Conservation (phyloP, 2,797 vertebrate genomes). For the Triplophysa bombifrons region DNA sequence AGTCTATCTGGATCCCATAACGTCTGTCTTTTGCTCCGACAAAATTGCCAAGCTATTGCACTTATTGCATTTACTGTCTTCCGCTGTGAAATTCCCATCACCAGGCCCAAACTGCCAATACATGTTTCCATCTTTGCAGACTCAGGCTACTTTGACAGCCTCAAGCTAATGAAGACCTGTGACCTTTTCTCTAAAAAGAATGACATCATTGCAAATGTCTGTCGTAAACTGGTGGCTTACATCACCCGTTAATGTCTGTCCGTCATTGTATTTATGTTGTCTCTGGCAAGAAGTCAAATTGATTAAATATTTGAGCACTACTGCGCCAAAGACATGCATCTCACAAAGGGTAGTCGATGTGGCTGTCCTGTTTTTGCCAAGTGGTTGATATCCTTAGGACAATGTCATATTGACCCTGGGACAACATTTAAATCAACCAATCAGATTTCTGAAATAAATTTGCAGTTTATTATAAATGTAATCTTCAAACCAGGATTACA, state of each 20-base stretch:
- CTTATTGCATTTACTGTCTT: slow-evolving; percentile 6
- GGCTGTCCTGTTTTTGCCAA: slow-evolving; percentile 5
- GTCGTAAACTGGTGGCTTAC: slow-evolving; percentile 32
- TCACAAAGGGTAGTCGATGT: slow-evolving; percentile 16
- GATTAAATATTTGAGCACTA: slow-evolving; percentile 53
- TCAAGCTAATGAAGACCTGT: neutral
- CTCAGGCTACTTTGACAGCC: neutral
- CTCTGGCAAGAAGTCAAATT: slow-evolving; percentile 26
- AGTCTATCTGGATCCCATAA: slow-evolving; percentile 1
- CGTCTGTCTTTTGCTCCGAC: slow-evolving; percentile 5
- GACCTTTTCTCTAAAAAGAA: slow-evolving; percentile 12
- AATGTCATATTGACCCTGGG: too few species aligned
- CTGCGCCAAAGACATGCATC: slow-evolving; percentile 6
- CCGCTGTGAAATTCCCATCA: neutral
- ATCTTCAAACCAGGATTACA: too few species aligned
- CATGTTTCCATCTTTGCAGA: slow-evolving; percentile 11
- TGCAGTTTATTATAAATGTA: too few species aligned
- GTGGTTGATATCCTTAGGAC: too few species aligned
- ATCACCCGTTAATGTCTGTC: slow-evolving; percentile 35
- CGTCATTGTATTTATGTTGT: slow-evolving; percentile 30
- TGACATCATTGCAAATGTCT: slow-evolving; percentile 46
- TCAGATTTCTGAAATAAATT: too few species aligned
- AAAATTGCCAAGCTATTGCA: slow-evolving; percentile 8
- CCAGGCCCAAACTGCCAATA: slow-evolving; percentile 3
- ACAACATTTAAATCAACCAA: too few species aligned